phyloP scores from a whole-genome alignment of 2,888 invertebrate species.

The Noctua comes region DNA sequence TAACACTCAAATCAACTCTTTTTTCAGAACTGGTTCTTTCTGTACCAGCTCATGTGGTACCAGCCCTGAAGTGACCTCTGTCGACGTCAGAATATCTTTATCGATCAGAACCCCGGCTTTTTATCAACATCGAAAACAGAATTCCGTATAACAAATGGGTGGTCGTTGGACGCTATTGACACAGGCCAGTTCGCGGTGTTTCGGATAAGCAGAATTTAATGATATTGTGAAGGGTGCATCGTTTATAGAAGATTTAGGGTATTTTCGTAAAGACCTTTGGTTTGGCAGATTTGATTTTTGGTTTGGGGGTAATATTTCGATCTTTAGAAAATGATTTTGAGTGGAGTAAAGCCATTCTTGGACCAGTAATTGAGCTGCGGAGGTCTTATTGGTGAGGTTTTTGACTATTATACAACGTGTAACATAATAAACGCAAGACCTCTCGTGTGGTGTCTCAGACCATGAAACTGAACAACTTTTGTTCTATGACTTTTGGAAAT shows the following conservation, averaged over 20 bases:
- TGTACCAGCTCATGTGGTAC: conserved; percentile 51
- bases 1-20: background rate
- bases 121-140: conserved; percentile 74
- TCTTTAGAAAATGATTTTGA: background rate
- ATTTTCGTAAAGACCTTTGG: background rate
- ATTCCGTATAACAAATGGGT: conserved; percentile 69
- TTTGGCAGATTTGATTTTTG: background rate
- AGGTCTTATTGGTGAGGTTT: too few species aligned
- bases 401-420: too few species aligned
- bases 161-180: conserved; percentile 66
- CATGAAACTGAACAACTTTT: too few species aligned
- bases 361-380: too few species aligned
- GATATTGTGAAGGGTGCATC: conserved; percentile 60
- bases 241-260: conserved; percentile 45
- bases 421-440: too few species aligned
- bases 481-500: too few species aligned
- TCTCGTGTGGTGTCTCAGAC: too few species aligned
- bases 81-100: conserved; percentile 68
- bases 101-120: conserved; percentile 65
- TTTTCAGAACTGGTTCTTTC: background rate
- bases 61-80: conserved; percentile 66
- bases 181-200: conserved; percentile 60
- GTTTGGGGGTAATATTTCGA: background rate
- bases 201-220: conserved; percentile 64
- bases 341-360: too few species aligned